Conservation (phyloP, 2,888 invertebrate genomes). For the Parapristionchus giblindavisi region DNA sequence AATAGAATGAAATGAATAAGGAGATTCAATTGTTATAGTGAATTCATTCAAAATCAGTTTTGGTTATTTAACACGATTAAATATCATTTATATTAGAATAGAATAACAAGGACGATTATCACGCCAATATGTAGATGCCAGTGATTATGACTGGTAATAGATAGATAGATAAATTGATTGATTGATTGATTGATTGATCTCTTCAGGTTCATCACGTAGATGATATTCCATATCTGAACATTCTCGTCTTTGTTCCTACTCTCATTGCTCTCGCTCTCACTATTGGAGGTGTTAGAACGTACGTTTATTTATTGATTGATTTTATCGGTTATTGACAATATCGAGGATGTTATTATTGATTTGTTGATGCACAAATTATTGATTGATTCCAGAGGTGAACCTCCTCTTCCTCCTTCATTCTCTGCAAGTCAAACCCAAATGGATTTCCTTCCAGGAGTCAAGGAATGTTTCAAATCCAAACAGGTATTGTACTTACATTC, state of each 20-base stretch:
- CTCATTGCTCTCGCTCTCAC: conserved; percentile 48
- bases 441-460: conserved; percentile 60
- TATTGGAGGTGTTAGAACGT: conserved; percentile 32
- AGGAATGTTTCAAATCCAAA: conserved; percentile 29
- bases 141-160: too few species aligned
- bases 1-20: too few species aligned
- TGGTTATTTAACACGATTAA: too few species aligned
- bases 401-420: conserved; percentile 66
- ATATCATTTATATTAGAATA: too few species aligned
- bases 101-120: too few species aligned
- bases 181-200: too few species aligned
- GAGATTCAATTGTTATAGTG: too few species aligned
- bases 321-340: too few species aligned
- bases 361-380: neutral
- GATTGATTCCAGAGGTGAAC: conserved; percentile 52
- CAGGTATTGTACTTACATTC: conserved; percentile 27
- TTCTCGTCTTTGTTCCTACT: conserved; percentile 62
- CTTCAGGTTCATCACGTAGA: conserved; percentile 22
- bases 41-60: too few species aligned
- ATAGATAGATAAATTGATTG: too few species aligned
- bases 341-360: conserved; percentile 7
- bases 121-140: too few species aligned
- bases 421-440: conserved; percentile 62
- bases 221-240: conserved; percentile 62
- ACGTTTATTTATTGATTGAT: neutral